Evolutionary conservation across 2,888 invertebrate genomes (phyloP), one percentile per base, ranked within the genome.

Genomic region (Eupithecia inturbata): DNA sequence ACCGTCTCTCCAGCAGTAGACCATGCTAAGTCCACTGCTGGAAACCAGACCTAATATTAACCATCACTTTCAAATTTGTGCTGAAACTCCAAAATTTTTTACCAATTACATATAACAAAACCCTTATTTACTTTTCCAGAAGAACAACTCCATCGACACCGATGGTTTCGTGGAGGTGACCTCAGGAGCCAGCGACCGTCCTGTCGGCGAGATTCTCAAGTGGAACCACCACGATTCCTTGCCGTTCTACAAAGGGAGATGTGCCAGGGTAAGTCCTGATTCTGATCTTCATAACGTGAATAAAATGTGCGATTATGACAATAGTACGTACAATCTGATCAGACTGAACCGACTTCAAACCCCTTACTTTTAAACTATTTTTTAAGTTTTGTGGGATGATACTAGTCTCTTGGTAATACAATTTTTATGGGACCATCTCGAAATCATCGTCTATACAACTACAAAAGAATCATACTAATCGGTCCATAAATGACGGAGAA

Each of bases 101-200:
- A n/a, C n/a, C n/a, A n/a, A n/a, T n/a, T n/a, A n/a, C n/a, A n/a
- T 31, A 31, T 31, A 31, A 31, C 6, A 6, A 6, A 31, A 53
- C 2, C 3, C 10, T 28, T 36, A 26, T 60, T 19, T 9, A 4
- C 28, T n/a, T 67, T 94, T 93, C 0, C 88, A 98, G 97, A 96
- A 98, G 83, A 98, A 98, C 85, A 96, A 96, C 73, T 97, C 97
- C 0, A 90, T 95, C 0, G 94, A 93, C 0, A 96, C 96, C 66
- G 97, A 97, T 74, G 98, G 98, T 0, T 92, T 95, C 68, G 96
- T 96, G 84, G 97, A 97, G 82, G 96, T 98, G 89, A 96, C 95
- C 39, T 97, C 97, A 0, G 98, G 98, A 0, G 92, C 88, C 1
- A 88, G 96, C 70, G 1, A 83, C 85, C 0, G 91, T 96, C 33